Conservation (phyloP, 2,888 invertebrate species). For the Embidobia sp. region DNA sequence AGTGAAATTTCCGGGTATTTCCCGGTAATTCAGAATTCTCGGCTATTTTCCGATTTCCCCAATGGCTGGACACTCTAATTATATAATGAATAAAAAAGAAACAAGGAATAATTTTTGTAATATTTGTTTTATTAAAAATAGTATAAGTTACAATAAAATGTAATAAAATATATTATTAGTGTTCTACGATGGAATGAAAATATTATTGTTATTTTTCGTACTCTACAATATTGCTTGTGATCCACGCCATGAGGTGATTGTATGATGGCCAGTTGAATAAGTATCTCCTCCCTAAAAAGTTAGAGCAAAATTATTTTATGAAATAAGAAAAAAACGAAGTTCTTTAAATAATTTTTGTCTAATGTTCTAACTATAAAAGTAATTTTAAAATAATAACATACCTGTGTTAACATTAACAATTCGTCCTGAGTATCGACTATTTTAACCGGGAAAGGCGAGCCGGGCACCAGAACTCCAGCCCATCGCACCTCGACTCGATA, state of each 20-base stretch:
- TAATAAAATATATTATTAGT: conserved; percentile 74
- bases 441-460: conserved; percentile 99
- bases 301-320: too few species aligned
- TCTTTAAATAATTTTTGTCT: too few species aligned
- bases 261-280: conserved; percentile 83
- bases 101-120: conserved; percentile 27
- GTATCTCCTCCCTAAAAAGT: conserved; percentile 80
- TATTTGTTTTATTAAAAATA: conserved; percentile 74
- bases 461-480: conserved; percentile 99
- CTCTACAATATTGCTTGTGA: conserved; percentile 82
- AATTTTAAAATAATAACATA: conserved; percentile 65
- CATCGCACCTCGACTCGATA: conserved; percentile 98
- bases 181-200: conserved; percentile 62
- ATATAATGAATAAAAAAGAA: too few species aligned
- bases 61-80: too few species aligned
- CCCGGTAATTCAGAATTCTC: too few species aligned
- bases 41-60: too few species aligned
- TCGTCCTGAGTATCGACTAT: conserved; percentile 99
- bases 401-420: conserved; percentile 85
- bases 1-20: too few species aligned
- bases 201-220: conserved; percentile 74
- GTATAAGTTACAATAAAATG: conserved; percentile 78
- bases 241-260: conserved; percentile 83
- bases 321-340: background rate
- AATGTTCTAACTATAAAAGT: background rate